Evolutionary conservation across 2,113 vertebrate genomes (phyloP).

Genomic region (Prionailurus bengalensis): DNA sequence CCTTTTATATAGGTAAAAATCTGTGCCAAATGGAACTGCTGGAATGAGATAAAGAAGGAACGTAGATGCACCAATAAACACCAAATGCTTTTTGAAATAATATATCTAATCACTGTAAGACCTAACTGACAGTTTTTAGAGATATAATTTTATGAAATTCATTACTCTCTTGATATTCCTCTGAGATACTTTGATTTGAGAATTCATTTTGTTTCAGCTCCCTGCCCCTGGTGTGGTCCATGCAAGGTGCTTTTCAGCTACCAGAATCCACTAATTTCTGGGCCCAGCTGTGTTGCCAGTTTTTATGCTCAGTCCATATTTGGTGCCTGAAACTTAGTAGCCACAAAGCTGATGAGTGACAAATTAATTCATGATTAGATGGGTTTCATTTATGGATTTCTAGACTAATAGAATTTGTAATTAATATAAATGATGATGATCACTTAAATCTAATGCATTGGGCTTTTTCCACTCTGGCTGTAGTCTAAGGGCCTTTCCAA

Average conservation of each 20-base stretch:
- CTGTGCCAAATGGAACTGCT: neutral
- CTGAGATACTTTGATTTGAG: neutral
- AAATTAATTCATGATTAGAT: neutral
- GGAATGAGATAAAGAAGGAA: neutral
- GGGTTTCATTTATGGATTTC: neutral
- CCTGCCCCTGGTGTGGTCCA: neutral
- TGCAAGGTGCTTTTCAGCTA: neutral
- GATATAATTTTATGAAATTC: neutral
- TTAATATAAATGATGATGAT: neutral
- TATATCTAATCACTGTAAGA: neutral
- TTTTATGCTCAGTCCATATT: neutral
- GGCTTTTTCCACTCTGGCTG: neutral
- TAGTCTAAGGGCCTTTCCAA: neutral
- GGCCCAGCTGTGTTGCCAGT: neutral
- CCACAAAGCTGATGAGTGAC: neutral
- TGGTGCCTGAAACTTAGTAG: neutral
- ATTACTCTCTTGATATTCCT: conserved; percentile 26
- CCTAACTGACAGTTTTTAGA: neutral
- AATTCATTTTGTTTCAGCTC: conserved; percentile 27
- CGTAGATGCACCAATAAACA: neutral
- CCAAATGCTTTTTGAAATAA: neutral
- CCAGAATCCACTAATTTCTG: neutral
- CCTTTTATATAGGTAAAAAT: conserved; percentile 42
- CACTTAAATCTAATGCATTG: neutral
- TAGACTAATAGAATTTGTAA: neutral